phyloP scores from a whole-genome alignment of 2,113 vertebrate genomes.

The Garra rufa region DNA sequence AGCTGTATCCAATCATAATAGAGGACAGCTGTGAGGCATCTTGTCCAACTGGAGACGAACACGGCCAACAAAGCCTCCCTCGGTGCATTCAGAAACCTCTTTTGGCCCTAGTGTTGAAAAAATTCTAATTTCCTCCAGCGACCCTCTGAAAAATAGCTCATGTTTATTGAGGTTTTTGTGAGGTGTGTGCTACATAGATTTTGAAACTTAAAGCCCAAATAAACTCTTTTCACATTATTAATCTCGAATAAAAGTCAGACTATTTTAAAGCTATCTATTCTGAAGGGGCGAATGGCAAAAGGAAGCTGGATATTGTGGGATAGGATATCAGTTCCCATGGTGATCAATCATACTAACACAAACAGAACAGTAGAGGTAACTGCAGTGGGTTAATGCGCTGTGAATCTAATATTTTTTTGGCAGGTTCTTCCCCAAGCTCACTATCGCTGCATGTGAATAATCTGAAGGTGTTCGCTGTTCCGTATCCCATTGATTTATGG shows the following conservation, averaged over 20 bases:
- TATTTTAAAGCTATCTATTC: background rate
- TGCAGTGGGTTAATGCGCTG: conserved; percentile 18
- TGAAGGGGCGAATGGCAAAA: background rate
- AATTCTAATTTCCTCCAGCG: background rate
- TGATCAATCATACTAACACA: background rate
- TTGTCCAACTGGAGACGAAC: conserved; percentile 16
- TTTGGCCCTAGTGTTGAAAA: background rate
- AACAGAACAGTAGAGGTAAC: background rate
- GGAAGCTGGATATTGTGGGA: background rate
- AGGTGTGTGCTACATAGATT: background rate
- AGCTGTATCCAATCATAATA: conserved; percentile 32
- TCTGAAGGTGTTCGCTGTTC: background rate
- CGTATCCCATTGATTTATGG: background rate
- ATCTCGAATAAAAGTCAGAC: background rate
- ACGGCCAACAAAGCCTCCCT: background rate
- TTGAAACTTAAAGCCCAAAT: background rate
- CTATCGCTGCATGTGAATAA: background rate
- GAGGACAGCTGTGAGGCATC: conserved; percentile 23
- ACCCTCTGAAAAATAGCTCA: background rate
- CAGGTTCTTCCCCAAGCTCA: background rate
- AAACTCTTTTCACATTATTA: background rate
- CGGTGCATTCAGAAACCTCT: background rate
- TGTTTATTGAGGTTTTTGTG: conserved; percentile 3
- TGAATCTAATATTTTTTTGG: background rate
- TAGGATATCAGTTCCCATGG: background rate